Evolutionary conservation across 2,113 vertebrate genomes (phyloP).

Genomic region (Alces alces): DNA sequence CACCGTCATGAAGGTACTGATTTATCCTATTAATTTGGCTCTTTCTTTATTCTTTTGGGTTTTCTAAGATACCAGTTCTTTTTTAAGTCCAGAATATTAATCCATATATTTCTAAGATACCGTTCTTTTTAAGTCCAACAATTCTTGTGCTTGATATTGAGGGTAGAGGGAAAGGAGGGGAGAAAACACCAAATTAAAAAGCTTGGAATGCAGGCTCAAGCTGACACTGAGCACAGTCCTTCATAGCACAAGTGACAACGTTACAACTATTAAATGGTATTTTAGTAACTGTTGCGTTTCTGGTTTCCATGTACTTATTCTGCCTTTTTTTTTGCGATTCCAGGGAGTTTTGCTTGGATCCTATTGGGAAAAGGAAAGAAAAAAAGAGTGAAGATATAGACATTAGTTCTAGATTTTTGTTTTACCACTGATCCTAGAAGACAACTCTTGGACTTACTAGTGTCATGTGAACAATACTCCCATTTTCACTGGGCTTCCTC

Average conservation of each 20-base stretch:
- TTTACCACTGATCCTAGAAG: background rate
- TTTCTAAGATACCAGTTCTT: constrained; percentile 56
- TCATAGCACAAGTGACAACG: constrained; percentile 64
- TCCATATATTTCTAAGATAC: constrained; percentile 26
- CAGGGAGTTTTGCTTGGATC: constrained; percentile 92
- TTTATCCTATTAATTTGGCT: constrained; percentile 35
- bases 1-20: constrained; percentile 15
- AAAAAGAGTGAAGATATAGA: background rate
- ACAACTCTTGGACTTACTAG: background rate
- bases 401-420: background rate
- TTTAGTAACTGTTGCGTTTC: constrained; percentile 60
- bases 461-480: background rate
- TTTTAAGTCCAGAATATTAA: constrained; percentile 45
- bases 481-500: background rate
- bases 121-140: constrained; percentile 53
- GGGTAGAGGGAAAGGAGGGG: constrained; percentile 52
- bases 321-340: constrained; percentile 87
- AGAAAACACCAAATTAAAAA: constrained; percentile 61
- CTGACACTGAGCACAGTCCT: constrained; percentile 68
- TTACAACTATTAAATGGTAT: constrained; percentile 67
- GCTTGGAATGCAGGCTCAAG: constrained; percentile 72
- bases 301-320: constrained; percentile 80
- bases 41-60: constrained; percentile 45
- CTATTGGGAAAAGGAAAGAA: constrained; percentile 62
- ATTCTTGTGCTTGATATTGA: constrained; percentile 68